Conservation (phyloP, 2,113 vertebrate species). For the Nematolebias whitei region DNA sequence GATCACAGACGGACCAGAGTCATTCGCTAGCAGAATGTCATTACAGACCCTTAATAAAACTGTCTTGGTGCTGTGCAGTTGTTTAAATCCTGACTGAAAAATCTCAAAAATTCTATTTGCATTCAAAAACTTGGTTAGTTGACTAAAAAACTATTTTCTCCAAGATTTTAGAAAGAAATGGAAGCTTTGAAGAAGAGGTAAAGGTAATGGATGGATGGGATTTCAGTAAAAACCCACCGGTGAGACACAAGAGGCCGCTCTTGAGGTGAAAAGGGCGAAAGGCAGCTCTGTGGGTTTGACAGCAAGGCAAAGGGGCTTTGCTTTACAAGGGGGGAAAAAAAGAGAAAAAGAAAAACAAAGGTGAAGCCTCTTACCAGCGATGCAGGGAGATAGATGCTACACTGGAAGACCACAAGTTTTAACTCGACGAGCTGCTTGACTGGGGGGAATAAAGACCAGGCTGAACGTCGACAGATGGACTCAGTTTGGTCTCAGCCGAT, state of each 20-base stretch:
- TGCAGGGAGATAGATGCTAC: constrained; percentile 31
- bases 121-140: too few relatives aligned
- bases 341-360: constrained; percentile 56
- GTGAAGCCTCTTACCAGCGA: constrained; percentile 50
- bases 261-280: constrained; percentile 58
- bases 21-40: too few relatives aligned
- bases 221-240: background rate
- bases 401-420: constrained; percentile 11
- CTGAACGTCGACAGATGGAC: constrained; percentile 44
- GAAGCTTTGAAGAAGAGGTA: too few relatives aligned
- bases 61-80: too few relatives aligned
- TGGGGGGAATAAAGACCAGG: background rate
- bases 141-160: too few relatives aligned
- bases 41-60: too few relatives aligned
- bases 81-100: too few relatives aligned
- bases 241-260: constrained; percentile 70
- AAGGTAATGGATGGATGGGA: too few relatives aligned
- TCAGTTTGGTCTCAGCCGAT: constrained; percentile 26
- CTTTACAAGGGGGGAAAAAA: constrained; percentile 49
- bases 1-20: too few relatives aligned
- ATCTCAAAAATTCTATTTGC: too few relatives aligned
- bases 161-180: too few relatives aligned
- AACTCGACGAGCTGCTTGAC: background rate
- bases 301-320: constrained; percentile 57
- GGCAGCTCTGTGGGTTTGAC: constrained; percentile 29